A percentile compares a stretch with the other conserved stretches of the same genome.
phyloP scores from a whole-genome alignment of 2,113 vertebrate genomes.

The Dryoscopus gambensis region DNA sequence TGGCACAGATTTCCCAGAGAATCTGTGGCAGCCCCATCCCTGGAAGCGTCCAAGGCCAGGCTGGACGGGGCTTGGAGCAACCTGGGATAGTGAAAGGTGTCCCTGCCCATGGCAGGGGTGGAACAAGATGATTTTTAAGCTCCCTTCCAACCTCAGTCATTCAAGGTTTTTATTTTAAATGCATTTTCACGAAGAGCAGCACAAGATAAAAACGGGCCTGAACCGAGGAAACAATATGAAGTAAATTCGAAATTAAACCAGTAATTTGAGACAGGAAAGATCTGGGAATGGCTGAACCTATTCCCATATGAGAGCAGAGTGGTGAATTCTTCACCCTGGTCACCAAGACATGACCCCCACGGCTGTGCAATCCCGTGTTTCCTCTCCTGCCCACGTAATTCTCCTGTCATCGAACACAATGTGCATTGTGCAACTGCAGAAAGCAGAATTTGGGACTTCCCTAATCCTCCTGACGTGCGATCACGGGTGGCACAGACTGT shows the following conservation, averaged over 20 bases:
- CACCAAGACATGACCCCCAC: background rate
- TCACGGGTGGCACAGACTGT: background rate
- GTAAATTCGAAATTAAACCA: background rate
- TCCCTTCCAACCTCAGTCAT: background rate
- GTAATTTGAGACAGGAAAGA: background rate
- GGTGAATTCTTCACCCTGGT: background rate
- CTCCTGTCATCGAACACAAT: background rate
- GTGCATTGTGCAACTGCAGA: background rate
- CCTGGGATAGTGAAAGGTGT: background rate
- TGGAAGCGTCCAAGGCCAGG: background rate
- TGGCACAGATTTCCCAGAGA: background rate
- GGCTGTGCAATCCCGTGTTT: background rate
- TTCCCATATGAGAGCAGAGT: background rate
- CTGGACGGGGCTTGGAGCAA: fast-evolving
- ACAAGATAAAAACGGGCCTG: background rate
- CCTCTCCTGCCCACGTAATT: background rate
- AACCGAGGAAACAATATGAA: background rate
- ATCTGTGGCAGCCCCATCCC: background rate
- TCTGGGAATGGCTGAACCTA: background rate
- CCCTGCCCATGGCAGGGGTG: background rate
- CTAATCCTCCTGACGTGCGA: background rate
- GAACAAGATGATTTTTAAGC: background rate
- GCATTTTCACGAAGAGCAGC: background rate
- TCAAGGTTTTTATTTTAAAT: background rate
- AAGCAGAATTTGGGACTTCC: background rate